A percentile compares a stretch with the other conserved stretches of the same genome.
Evolutionary conservation across 2,797 vertebrate species (phyloP).

Genomic region (Pangasius larnaudii): DNA sequence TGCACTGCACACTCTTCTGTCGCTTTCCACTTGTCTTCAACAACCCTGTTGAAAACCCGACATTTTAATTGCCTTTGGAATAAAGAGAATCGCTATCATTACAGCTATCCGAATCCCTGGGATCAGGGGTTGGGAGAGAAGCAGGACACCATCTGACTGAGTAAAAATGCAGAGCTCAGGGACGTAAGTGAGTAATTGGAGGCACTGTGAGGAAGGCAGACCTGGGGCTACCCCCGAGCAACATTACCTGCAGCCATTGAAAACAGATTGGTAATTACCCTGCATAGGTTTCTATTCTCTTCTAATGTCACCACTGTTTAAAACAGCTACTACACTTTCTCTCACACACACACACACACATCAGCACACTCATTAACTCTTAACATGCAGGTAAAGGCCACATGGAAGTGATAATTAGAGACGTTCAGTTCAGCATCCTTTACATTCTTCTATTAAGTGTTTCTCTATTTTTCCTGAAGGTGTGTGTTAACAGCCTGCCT

Average conservation of each 20-base stretch:
- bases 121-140: constrained; percentile 27
- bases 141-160: constrained; percentile 19
- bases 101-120: constrained; percentile 19
- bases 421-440: constrained; percentile 30
- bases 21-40: constrained; percentile 36
- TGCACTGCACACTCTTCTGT: constrained; percentile 14
- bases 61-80: constrained; percentile 45
- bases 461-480: background rate
- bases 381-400: constrained; percentile 48
- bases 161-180: constrained; percentile 66
- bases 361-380: constrained; percentile 45
- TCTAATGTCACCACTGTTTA: constrained; percentile 53
- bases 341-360: constrained; percentile 27
- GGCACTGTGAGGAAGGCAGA: constrained; percentile 54
- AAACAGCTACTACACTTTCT: constrained; percentile 33
- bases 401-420: constrained; percentile 46
- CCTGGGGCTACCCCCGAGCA: constrained; percentile 62
- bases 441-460: background rate
- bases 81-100: constrained; percentile 28
- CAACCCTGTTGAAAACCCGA: constrained; percentile 27
- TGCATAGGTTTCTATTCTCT: constrained; percentile 45
- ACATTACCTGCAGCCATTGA: constrained; percentile 57
- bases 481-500: constrained; percentile 20
- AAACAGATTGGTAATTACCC: constrained; percentile 60
- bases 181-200: constrained; percentile 68